Base-by-base conservation (phyloP, 2,113 vertebrate species). In the Tylochromis polylepis region DNA sequence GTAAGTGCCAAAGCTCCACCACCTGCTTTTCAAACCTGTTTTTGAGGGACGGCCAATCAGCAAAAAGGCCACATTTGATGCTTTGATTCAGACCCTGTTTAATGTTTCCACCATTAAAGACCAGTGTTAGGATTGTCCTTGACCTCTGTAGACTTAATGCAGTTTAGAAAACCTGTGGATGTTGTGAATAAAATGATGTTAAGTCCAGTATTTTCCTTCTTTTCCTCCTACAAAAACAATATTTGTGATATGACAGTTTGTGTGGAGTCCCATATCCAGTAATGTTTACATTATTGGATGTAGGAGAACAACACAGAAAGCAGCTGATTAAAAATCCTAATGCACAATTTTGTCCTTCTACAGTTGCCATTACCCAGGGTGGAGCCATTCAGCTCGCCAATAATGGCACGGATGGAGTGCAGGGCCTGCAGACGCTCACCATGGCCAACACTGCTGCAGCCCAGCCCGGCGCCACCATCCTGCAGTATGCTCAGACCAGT, bases 361-460 rank as follows among this genome's bases (percentile, higher is more conserved):
- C 95, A 99, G 98, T 99, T 94, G 98, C 98, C 92, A 99, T 99
- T 84, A 99, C 98, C 55, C 98, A 99, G 93, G 98, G 98, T 84
- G 98, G 98, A 83, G 98, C 98, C 92, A 99, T 99, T 94, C 98
- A 99, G 84, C 94, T 99, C 92, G 98, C 98, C 91, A 99, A 98
- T 94, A 99, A 99, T 60, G 98, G 98, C 90, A 99, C 98, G 41
- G 98, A 99, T 89, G 98, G 98, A 49, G 97, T 99, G 41, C 98
- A 99, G 93, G 97, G 98, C 79, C 97, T 99, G 90, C 99, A 99
- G 94, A 98, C 98, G 0, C 94, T 99, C 88, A 99, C 98, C 16
- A 99, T 99, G 98, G 98, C 97, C 86, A 99, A 98, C 53, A 96
- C 98, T 79, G 96, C 97, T 3, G 96, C 96, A 31, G 96, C 96